Evolutionary conservation across 2,888 invertebrate species (phyloP).

Genomic region (Scrobipalpa atriplicella): DNA sequence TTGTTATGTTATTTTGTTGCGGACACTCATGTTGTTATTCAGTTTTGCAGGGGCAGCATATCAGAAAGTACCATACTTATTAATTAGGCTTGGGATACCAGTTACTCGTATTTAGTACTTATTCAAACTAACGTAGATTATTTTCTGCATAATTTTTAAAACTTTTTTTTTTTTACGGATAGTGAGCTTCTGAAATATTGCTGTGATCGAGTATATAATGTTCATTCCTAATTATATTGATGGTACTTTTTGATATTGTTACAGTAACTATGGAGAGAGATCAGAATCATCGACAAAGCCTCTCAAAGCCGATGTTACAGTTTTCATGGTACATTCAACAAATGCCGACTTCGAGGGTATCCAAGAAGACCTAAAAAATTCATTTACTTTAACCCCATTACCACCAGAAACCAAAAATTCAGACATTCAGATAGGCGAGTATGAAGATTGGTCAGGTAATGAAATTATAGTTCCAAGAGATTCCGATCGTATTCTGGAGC

Average conservation of each 20-base stretch:
- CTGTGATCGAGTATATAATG: no score
- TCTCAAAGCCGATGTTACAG: conserved; percentile 16
- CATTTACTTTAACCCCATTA: neutral
- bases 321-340: conserved; percentile 40
- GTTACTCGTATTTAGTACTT: no score
- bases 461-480: conserved; percentile 66
- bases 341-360: conserved; percentile 47
- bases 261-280: conserved; percentile 17
- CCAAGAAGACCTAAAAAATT: conserved; percentile 35
- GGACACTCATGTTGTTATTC: no score
- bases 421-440: conserved; percentile 49
- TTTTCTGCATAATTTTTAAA: no score
- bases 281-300: neutral
- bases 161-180: neutral
- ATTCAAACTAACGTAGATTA: no score
- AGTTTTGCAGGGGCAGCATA: no score
- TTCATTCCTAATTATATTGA: no score
- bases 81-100: no score
- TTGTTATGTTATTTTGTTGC: no score
- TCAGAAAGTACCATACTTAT: no score
- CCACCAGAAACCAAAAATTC: conserved; percentile 47
- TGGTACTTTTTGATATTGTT: conserved; percentile 17
- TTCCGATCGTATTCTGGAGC: conserved; percentile 71
- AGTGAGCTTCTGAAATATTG: no score
- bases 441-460: conserved; percentile 66